Base-by-base conservation (phyloP, 2,888 invertebrate genomes). In the Leucania comma region DNA sequence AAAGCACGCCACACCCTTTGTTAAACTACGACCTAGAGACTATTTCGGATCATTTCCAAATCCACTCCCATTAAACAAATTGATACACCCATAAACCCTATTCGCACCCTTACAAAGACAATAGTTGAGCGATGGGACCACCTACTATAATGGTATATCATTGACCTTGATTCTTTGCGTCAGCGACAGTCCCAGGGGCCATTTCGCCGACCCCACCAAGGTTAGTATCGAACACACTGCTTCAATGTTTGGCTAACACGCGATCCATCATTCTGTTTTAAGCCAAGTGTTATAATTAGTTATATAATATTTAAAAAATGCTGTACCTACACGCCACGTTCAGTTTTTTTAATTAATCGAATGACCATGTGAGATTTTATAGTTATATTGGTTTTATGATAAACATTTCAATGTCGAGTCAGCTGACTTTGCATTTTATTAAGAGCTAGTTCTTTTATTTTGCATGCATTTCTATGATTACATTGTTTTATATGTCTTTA, bases 131-230 rank as follows among this genome's bases (percentile, higher is more conserved):
- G 84, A 84, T 82, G 83, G 80, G 83, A 82, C 78, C 86, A 78
- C 86, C 89, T 85, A 73, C 82, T 72, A 72, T 89, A 86, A 89
- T 88, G 84, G 88, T 84, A 86, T 80, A 86, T 84, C 62, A 83
- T 82, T 84, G 88, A 79, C 93, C 93, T 93, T 93, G 90, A 86
- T 86, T 78, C 73, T 81, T 86, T 90, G 85, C 91, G 93, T 91
- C 92, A 92, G 74, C 68, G 88, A 85, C 89, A 88, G 85, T 90
- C 90, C 89, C 88, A 87, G 86, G 83, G 83, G 88, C 89, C 90
- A 91, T 92, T 92, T 92, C 88, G 74, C 85, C 81, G 87, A 88
- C 89, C 87, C 83, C 77, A 71, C 59, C 86, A 88, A 89, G 89
- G 88, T 82, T 78, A 20, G 12, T 10, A 48, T n/a, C 72, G 66